Base-by-base conservation (phyloP, 2,888 invertebrate genomes). In the Apodemia mormo region DNA sequence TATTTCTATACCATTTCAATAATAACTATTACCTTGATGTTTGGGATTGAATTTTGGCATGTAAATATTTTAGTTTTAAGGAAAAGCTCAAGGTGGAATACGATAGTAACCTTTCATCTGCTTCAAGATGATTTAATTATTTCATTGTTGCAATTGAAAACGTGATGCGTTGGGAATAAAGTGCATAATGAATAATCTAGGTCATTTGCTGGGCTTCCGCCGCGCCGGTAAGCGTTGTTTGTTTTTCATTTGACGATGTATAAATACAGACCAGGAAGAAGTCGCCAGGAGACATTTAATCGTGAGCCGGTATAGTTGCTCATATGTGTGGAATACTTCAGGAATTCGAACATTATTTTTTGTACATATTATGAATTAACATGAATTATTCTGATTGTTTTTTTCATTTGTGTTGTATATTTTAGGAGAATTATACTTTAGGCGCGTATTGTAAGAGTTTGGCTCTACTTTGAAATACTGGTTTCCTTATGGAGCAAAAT, bases 201-300 rank as follows among this genome's bases (percentile, higher is more conserved):
- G 66, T 61, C 67, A 69, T 66, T 58, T 67, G 66, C 70, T 72
- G 72, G 73, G 76, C 71, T 73, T 71, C 77, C 77, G 78, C 76
- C 77, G 77, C 79, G 81, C 85, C 86, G 85, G 85, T 78, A 76
- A 80, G 84, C 81, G 80, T 89, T 90, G 90, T 90, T 92, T 92
- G 87, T 91, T 92, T 92, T 92, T 90, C 85, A 85, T 81, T 79
- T 87, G 89, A 87, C 87, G 85, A 86, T 84, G 83, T 90, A 90
- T 92, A 91, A 92, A 91, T 90, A 90, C 82, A 84, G 85, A 87
- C 86, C 86, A 88, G 89, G 91, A 90, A 90, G 88, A 81, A 73
- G 78, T 78, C 73, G 72, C 75, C 75, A 72, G 75, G 76, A 80
- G 85, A 85, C 82, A 86, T 80, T 81, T 80, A 86, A 86, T 84